Conservation (phyloP, 2,797 vertebrate species). For the Siniperca obscura region DNA sequence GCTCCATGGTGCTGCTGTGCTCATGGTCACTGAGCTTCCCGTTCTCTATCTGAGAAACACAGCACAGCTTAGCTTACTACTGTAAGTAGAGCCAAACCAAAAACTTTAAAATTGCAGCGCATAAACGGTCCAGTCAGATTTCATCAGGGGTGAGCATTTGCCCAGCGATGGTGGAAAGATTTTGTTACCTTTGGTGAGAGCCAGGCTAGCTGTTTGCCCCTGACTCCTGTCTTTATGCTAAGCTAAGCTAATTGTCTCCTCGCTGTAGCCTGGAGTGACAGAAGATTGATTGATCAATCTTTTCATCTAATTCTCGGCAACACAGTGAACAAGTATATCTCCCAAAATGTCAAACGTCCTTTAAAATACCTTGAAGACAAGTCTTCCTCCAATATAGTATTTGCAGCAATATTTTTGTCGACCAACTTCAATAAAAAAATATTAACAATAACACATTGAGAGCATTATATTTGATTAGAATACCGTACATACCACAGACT, state of each 20-base stretch:
- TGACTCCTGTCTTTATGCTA: no score
- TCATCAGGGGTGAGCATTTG: background rate
- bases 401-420: background rate
- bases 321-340: no score
- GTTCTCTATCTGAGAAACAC: constrained; percentile 88
- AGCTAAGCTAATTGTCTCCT: no score
- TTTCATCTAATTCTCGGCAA: background rate
- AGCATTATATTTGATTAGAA: background rate
- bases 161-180: no score
- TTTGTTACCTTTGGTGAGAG: no score
- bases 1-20: constrained; percentile 86
- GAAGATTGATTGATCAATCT: no score
- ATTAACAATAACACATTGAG: background rate
- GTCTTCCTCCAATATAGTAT: background rate
- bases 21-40: constrained; percentile 91
- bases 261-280: no score
- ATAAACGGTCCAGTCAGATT: background rate
- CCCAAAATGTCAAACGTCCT: no score
- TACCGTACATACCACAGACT: constrained; percentile 80
- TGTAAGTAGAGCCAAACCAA: background rate
- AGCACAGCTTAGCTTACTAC: background rate
- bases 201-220: no score
- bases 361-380: background rate
- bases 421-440: background rate
- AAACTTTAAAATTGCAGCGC: background rate